Evolutionary conservation across 2,888 invertebrate species (phyloP).

Genomic region (Andrena chrysosceles): DNA sequence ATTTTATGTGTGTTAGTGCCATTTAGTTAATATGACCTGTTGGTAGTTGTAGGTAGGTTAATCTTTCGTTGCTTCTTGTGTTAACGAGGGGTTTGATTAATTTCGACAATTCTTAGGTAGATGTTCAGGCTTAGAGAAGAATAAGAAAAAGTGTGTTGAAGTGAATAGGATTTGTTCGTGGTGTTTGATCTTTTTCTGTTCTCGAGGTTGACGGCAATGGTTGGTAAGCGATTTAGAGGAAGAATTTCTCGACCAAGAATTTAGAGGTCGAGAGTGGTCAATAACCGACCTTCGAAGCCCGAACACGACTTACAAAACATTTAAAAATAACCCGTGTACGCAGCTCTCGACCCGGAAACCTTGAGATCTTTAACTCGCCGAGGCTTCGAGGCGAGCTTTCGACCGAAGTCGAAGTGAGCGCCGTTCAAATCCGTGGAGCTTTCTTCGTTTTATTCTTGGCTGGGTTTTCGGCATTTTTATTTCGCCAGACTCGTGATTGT

Average conservation of each 20-base stretch:
- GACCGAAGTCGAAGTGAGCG: neutral
- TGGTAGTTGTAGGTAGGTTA: too few relatives aligned
- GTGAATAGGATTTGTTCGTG: too few relatives aligned
- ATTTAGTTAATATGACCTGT: too few relatives aligned
- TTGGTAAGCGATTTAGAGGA: neutral
- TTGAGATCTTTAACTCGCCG: slow-evolving; percentile 58
- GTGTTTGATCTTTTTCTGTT: too few relatives aligned
- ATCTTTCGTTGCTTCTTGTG: too few relatives aligned
- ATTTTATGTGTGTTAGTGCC: too few relatives aligned
- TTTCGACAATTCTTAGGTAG: too few relatives aligned
- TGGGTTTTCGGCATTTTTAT: neutral
- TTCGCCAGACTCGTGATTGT: neutral
- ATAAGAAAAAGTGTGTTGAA: too few relatives aligned
- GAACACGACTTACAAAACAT: slow-evolving; percentile 67
- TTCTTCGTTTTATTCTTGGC: neutral
- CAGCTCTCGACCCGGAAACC: slow-evolving; percentile 71
- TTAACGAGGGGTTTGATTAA: too few relatives aligned
- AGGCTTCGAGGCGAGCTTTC: slow-evolving; percentile 7
- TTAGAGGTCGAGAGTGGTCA: slow-evolving; percentile 71
- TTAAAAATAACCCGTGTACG: slow-evolving; percentile 69
- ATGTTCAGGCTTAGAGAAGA: too few relatives aligned
- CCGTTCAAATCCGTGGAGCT: slow-evolving; percentile 5
- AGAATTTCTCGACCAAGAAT: slow-evolving; percentile 48
- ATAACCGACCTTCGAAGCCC: slow-evolving; percentile 72
- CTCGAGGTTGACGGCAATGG: neutral